phyloP scores from a whole-genome alignment of 2,113 vertebrate genomes.

The Rhea americana region DNA sequence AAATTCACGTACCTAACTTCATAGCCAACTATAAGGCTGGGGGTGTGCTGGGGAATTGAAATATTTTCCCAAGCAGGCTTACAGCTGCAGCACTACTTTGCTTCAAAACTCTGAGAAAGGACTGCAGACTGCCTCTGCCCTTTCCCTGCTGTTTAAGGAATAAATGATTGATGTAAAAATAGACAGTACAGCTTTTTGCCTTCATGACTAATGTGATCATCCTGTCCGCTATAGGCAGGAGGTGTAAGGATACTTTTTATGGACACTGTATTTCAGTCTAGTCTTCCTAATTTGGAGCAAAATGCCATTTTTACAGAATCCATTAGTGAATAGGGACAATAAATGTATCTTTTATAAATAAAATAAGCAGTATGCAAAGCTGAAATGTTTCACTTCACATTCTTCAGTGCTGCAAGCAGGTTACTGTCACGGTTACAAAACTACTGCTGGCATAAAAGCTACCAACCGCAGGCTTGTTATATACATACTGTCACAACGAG shows the following conservation, averaged over 20 bases:
- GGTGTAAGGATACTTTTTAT: not conserved
- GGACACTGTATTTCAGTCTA: not conserved
- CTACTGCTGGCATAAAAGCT: not conserved
- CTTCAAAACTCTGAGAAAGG: not conserved
- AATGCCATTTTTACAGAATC: not conserved
- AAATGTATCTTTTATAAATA: not conserved
- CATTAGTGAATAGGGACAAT: not conserved
- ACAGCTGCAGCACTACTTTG: not conserved
- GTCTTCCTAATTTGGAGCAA: not conserved
- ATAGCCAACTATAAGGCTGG: not conserved
- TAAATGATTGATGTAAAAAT: not conserved
- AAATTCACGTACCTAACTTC: not conserved
- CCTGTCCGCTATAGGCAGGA: not conserved
- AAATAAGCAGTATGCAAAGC: accelerated
- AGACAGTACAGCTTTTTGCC: not conserved
- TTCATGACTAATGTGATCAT: not conserved
- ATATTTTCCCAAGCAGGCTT: not conserved
- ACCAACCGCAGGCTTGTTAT: not conserved
- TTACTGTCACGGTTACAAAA: not conserved
- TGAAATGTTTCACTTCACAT: not conserved
- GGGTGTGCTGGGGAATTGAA: not conserved
- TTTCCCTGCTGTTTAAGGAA: not conserved
- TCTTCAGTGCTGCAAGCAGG: not conserved
- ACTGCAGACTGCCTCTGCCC: not conserved
- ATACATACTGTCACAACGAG: not conserved